A percentile compares a stretch with the other conserved stretches of the same genome.
Evolutionary conservation across 2,797 vertebrate genomes (phyloP).

Genomic region (Glossophaga mutica): DNA sequence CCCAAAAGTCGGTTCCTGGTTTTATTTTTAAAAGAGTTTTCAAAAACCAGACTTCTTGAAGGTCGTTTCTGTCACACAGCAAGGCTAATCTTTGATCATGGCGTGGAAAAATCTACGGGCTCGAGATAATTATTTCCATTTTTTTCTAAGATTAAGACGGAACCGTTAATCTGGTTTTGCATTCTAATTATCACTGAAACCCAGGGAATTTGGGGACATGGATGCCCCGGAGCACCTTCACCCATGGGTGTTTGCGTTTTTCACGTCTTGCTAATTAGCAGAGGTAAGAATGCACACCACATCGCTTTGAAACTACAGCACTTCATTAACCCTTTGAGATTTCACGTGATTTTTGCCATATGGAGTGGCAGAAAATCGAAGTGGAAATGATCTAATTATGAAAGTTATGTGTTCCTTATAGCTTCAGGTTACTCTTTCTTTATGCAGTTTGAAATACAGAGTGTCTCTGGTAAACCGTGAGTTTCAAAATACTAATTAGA

Average conservation of each 20-base stretch:
- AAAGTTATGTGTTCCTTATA: not conserved
- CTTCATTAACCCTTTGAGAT: not conserved
- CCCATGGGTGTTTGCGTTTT: not conserved
- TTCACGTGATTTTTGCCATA: not conserved
- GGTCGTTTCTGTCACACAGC: not conserved
- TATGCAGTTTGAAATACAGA: not conserved
- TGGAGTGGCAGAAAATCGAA: not conserved
- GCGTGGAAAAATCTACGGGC: not conserved
- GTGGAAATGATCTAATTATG: not conserved
- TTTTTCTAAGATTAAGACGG: slow-evolving; percentile 13
- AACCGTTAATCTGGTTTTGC: slow-evolving; percentile 33
- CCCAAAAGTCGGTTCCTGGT: not conserved
- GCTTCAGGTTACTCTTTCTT: not conserved
- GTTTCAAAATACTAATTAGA: not conserved
- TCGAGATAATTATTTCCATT: not conserved
- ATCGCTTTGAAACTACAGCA: not conserved
- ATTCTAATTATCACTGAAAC: slow-evolving; percentile 13
- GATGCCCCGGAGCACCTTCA: slow-evolving; percentile 17
- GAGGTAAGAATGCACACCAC: not conserved
- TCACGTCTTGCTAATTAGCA: slow-evolving; percentile 25
- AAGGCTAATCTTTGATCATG: not conserved
- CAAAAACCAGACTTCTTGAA: not conserved
- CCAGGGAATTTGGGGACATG: not conserved
- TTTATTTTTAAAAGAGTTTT: slow-evolving; percentile 39
- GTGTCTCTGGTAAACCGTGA: not conserved